Base-by-base conservation (phyloP, 2,113 vertebrate genomes). In the Epinephelus cyanopodus region DNA sequence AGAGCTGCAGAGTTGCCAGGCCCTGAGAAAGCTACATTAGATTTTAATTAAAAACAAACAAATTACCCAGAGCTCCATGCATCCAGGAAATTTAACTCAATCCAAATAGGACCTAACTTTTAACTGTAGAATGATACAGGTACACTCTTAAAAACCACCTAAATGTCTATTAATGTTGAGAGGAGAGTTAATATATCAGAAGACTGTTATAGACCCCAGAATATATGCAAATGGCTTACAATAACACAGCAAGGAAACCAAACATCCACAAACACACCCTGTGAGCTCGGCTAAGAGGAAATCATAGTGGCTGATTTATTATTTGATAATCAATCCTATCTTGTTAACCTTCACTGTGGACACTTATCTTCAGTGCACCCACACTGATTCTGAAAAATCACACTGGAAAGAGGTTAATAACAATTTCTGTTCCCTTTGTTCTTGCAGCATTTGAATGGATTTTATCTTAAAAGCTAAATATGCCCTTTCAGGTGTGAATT, bases 1-100 rank as follows among this genome's bases (percentile, higher is more conserved):
- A 93, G 91, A 89, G 91, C 85, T 79, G 85, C 87, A 82, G 87
- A 90, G 85, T 91, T 93, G 88, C 91, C 89, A 90, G 87, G 81
- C 78, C 90, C 86, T 72, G 78, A 90, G 92, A 93, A 92, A 85
- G 87, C 90, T 79, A 92, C 90, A 92, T 91, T 95, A 89, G 88
- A 94, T 92, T 94, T 94, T 93, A 93, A 94, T 94, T 95, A 94
- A 94, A 94, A 93, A 92, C 89, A 93, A 94, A 94, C 92, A 93
- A 94, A 93, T 93, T 91, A 93, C 92, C 84, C 82, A 79, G 79
- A 89, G 87, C 90, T 82, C 89, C 81, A 87, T 81, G 86, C 80
- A 90, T 90, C 84, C 86, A 90, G 87, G 87, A 92, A 88, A 90
- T 94, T 89, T 84, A 74, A 80, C 90, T 92, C 82, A 83, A 79